Conservation (phyloP, 2,797 vertebrate genomes). For the Sebastes diaconus region DNA sequence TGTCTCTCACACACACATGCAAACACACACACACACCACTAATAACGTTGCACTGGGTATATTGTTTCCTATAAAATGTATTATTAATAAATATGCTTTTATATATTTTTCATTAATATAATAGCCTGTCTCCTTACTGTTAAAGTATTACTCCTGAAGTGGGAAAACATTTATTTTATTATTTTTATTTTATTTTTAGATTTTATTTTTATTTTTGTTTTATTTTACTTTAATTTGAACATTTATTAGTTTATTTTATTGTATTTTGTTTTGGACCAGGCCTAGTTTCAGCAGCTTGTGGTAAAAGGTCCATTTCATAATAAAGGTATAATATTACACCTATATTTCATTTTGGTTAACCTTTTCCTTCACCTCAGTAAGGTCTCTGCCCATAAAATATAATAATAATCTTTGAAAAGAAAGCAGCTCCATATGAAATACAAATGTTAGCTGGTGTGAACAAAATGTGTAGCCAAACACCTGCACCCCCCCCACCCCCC, state of each 20-base stretch:
- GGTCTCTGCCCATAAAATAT: background rate
- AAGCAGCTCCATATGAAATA: constrained; percentile 13
- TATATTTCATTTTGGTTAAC: background rate
- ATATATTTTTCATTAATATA: background rate
- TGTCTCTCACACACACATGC: background rate
- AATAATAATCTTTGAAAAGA: background rate
- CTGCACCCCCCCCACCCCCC: constrained; percentile 34
- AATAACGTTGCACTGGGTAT: too few relatives aligned
- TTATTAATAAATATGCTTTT: too few relatives aligned
- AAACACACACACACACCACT: too few relatives aligned
- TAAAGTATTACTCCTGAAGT: background rate
- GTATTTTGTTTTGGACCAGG: background rate
- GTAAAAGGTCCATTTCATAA: background rate
- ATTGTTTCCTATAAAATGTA: too few relatives aligned
- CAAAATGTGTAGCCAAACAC: constrained; percentile 50
- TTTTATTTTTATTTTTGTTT: too few relatives aligned
- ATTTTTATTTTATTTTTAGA: background rate
- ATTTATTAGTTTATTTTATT: too few relatives aligned
- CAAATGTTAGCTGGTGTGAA: constrained; percentile 49
- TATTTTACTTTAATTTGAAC: too few relatives aligned
- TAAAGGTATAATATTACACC: background rate
- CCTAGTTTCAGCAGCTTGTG: background rate
- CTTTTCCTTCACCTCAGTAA: background rate
- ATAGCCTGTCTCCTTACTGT: background rate
- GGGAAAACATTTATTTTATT: too few relatives aligned